A percentile compares a stretch with the other conserved stretches of the same genome.
Evolutionary conservation across 2,888 invertebrate genomes (phyloP).

Genomic region (Eupithecia dodoneata): DNA sequence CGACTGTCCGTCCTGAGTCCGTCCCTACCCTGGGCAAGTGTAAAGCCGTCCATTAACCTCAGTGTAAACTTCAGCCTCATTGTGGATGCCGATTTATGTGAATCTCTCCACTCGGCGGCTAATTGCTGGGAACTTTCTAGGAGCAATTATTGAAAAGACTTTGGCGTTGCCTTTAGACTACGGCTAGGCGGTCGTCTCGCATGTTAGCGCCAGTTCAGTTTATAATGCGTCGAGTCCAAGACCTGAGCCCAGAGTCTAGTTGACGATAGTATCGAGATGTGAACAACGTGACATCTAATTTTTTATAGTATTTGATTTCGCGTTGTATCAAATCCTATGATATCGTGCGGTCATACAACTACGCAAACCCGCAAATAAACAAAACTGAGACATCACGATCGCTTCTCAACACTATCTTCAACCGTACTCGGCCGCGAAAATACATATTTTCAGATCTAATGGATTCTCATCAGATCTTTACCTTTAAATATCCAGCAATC

Average conservation of each 20-base stretch:
- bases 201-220: neutral
- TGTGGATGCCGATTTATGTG: constrained; percentile 24
- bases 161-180: neutral
- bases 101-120: constrained; percentile 20
- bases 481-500: neutral
- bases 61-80: constrained; percentile 23
- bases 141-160: constrained; percentile 4
- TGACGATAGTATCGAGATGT: no score
- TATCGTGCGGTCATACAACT: no score
- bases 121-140: constrained; percentile 19
- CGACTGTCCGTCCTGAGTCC: neutral
- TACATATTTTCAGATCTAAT: neutral
- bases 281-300: no score
- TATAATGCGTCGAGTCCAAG: neutral
- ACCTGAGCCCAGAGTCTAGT: neutral
- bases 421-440: no score
- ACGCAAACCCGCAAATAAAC: no score
- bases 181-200: neutral
- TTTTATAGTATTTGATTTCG: no score
- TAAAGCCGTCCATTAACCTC: constrained; percentile 29
- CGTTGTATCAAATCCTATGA: no score
- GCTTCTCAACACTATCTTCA: no score
- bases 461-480: neutral
- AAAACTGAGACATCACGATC: no score
- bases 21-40: constrained; percentile 8